Evolutionary conservation across 2,113 vertebrate genomes (phyloP).

Genomic region (Dendrocopos noguchii): DNA sequence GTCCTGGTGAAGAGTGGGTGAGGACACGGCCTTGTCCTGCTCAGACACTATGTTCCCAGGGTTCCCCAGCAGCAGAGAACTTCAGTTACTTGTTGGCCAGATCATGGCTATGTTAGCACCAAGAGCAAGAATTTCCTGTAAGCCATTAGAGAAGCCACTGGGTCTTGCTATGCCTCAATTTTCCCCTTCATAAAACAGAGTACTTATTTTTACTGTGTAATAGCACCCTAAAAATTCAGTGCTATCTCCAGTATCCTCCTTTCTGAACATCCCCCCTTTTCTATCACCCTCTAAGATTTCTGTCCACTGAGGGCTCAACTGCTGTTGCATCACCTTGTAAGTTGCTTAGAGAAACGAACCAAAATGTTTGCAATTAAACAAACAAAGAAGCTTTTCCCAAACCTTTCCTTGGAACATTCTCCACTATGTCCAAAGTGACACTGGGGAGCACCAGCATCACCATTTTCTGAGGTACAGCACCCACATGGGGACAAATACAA

Average conservation of each 20-base stretch:
- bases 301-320: not conserved
- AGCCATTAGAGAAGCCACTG: not conserved
- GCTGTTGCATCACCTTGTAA: not conserved
- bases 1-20: not conserved
- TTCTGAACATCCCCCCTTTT: not conserved
- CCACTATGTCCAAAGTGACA: not conserved
- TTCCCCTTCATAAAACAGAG: not conserved
- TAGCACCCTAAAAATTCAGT: not conserved
- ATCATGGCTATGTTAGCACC: not conserved
- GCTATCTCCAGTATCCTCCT: not conserved
- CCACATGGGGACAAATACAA: not conserved
- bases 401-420: not conserved
- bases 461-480: not conserved
- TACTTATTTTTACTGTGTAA: not conserved
- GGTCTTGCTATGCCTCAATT: not conserved
- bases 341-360: not conserved
- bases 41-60: rapidly evolving
- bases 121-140: not conserved
- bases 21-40: not conserved
- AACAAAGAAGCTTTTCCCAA: not conserved
- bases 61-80: not conserved
- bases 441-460: not conserved
- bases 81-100: not conserved
- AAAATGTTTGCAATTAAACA: not conserved
- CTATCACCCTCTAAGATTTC: not conserved